Evolutionary conservation across 2,797 vertebrate genomes (phyloP).

Genomic region (Phataginus tetradactyla): DNA sequence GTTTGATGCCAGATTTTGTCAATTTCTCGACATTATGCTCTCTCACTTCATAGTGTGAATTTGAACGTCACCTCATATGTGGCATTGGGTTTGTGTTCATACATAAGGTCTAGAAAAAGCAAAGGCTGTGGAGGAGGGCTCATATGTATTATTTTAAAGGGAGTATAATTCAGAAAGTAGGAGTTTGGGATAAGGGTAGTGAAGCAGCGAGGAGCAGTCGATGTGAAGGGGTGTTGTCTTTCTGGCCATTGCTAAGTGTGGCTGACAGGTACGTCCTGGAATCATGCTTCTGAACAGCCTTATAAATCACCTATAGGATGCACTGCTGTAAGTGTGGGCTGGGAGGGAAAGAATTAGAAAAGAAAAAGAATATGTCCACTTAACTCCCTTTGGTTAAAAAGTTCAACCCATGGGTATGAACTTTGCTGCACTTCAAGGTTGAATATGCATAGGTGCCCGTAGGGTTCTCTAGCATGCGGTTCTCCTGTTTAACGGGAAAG

Average conservation of each 20-base stretch:
- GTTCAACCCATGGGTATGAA: background rate
- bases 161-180: background rate
- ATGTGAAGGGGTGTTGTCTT: background rate
- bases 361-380: background rate
- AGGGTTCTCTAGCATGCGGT: accelerated
- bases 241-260: background rate
- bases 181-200: background rate
- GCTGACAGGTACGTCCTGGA: background rate
- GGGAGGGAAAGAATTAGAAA: background rate
- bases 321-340: accelerated
- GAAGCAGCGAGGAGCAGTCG: background rate
- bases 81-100: background rate
- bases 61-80: background rate
- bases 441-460: background rate
- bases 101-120: background rate
- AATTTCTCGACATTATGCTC: background rate
- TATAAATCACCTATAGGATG: background rate
- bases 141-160: background rate
- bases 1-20: background rate
- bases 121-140: background rate
- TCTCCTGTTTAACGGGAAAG: background rate
- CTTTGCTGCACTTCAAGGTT: background rate
- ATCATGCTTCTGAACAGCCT: background rate
- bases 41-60: background rate
- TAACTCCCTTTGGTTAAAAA: background rate